These are phyloP conservation scores for Panonychus citri DNA, from an alignment of 1,140 invertebrate species.

Conservation along the genomic window DNA sequence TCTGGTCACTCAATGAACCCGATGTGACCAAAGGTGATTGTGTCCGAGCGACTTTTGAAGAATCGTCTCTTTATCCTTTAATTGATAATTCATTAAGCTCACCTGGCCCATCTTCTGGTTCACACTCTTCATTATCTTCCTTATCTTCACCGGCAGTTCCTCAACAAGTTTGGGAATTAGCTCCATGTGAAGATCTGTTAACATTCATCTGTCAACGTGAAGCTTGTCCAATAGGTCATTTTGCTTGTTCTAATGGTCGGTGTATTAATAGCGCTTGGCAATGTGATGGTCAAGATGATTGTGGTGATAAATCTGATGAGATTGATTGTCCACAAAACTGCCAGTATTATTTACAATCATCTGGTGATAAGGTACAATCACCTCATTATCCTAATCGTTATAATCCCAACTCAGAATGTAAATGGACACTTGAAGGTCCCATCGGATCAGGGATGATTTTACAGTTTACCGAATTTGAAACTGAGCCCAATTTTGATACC, in stretches of 20 bases:
- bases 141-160: slow-evolving; percentile 2
- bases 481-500: slow-evolving; percentile 82
- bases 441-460: slow-evolving; percentile 78
- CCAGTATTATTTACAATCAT: slow-evolving; percentile 58
- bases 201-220: slow-evolving; percentile 76
- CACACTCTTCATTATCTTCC: background rate
- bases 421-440: slow-evolving; percentile 89
- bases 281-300: slow-evolving; percentile 79
- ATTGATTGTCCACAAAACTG: slow-evolving; percentile 54
- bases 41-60: slow-evolving; percentile 43
- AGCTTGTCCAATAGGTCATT: slow-evolving; percentile 76
- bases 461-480: slow-evolving; percentile 89
- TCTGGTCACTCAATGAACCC: slow-evolving; percentile 41
- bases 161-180: slow-evolving; percentile 64
- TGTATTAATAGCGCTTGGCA: slow-evolving; percentile 66
- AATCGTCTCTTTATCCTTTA: background rate
- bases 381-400: slow-evolving; percentile 85
- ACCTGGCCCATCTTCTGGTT: background rate
- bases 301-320: slow-evolving; percentile 73
- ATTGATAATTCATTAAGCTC: background rate
- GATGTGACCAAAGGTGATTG: slow-evolving; percentile 62
- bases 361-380: slow-evolving; percentile 75
- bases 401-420: slow-evolving; percentile 63
- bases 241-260: slow-evolving; percentile 72
- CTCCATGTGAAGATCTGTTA: slow-evolving; percentile 70